A percentile compares a stretch with the other conserved stretches of the same genome.
Evolutionary conservation across 2,113 vertebrate species (phyloP).

Genomic region (Scatophagus argus): DNA sequence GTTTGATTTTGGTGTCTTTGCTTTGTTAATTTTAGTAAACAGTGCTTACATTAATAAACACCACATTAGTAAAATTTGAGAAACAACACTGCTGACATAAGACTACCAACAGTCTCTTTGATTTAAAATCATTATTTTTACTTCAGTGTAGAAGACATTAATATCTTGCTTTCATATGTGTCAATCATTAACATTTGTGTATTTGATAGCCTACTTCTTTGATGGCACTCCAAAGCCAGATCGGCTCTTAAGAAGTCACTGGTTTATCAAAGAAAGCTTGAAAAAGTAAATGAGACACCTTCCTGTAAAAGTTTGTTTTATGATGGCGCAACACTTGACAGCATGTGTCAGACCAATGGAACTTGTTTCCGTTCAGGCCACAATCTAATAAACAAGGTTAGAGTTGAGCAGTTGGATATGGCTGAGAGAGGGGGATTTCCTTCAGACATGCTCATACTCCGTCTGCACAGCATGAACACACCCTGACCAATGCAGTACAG

Average conservation of each 20-base stretch:
- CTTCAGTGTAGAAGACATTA: neutral
- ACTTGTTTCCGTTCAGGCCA: neutral
- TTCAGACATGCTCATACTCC: neutral
- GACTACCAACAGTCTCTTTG: neutral
- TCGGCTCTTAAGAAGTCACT: neutral
- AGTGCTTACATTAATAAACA: too few relatives aligned
- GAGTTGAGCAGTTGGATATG: neutral
- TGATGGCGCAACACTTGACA: neutral
- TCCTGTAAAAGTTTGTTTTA: neutral
- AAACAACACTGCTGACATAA: neutral
- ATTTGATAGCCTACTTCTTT: neutral
- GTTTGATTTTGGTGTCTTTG: too few relatives aligned
- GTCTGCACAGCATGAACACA: too few relatives aligned
- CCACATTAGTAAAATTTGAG: neutral
- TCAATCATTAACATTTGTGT: neutral
- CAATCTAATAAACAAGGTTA: neutral
- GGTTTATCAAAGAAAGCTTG: neutral
- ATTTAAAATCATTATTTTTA: neutral
- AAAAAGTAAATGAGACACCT: neutral
- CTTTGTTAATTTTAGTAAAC: too few relatives aligned
- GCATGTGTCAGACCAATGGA: neutral
- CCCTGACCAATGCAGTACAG: neutral
- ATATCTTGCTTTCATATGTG: neutral
- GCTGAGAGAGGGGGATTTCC: neutral
- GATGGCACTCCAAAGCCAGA: neutral